Evolutionary conservation across 2,797 vertebrate species (phyloP).

Genomic region (Acropternis orthonyx): DNA sequence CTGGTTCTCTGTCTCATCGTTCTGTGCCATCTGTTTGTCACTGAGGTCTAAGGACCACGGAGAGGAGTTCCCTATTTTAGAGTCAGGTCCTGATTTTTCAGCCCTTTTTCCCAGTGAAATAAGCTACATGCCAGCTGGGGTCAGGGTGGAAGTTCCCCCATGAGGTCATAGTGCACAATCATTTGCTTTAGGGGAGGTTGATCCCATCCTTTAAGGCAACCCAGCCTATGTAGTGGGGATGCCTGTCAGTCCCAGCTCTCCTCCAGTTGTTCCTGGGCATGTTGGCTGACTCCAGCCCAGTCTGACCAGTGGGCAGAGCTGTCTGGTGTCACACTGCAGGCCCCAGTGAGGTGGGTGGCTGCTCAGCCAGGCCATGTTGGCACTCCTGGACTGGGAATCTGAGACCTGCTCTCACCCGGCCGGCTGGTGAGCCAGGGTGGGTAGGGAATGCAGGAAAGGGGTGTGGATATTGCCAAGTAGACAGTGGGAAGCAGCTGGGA

Average conservation of each 20-base stretch:
- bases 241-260: neutral
- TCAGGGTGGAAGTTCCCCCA: constrained; percentile 34
- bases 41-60: neutral
- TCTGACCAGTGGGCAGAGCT: neutral
- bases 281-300: neutral
- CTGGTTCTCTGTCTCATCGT: accelerated
- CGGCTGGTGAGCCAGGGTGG: neutral
- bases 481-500: neutral
- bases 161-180: constrained; percentile 31
- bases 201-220: constrained; percentile 44
- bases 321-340: neutral
- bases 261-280: accelerated
- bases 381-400: neutral
- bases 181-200: constrained; percentile 45
- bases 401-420: neutral
- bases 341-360: neutral
- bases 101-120: neutral
- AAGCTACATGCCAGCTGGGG: constrained; percentile 49
- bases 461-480: neutral
- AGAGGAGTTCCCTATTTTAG: neutral
- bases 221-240: neutral
- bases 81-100: neutral
- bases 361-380: neutral
- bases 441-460: neutral
- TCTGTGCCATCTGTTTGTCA: neutral